Conservation (phyloP, 1,140 invertebrate species). For the Orchestia grillus region DNA sequence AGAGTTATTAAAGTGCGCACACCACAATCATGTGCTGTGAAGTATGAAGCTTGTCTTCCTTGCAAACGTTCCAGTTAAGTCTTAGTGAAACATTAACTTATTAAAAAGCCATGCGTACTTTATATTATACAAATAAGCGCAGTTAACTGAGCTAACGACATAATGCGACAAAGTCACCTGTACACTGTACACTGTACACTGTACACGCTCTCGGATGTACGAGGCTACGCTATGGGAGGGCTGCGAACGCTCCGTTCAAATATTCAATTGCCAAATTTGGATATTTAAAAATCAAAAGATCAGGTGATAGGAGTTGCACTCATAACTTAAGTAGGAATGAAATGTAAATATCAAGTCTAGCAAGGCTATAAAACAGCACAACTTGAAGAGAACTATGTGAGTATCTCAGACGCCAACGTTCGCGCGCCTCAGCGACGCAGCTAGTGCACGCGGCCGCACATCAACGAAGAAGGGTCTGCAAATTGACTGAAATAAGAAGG, state of each 20-base stretch:
- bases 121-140: neutral
- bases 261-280: neutral
- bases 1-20: neutral
- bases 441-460: constrained; percentile 66
- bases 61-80: neutral
- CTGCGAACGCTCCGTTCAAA: neutral
- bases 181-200: neutral
- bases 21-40: neutral
- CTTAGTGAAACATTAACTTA: neutral
- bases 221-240: neutral
- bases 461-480: constrained; percentile 63
- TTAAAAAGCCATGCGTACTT: neutral
- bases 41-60: neutral
- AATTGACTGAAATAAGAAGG: constrained; percentile 67
- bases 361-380: neutral
- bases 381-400: neutral
- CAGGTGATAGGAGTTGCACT: neutral
- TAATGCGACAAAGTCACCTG: neutral
- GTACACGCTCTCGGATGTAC: neutral
- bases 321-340: neutral
- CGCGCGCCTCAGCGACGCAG: neutral
- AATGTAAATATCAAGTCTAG: neutral
- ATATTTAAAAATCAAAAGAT: neutral
- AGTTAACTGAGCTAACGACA: neutral
- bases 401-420: neutral